Base-by-base conservation (phyloP, 1,140 invertebrate genomes). In the Halesus radiatus region DNA sequence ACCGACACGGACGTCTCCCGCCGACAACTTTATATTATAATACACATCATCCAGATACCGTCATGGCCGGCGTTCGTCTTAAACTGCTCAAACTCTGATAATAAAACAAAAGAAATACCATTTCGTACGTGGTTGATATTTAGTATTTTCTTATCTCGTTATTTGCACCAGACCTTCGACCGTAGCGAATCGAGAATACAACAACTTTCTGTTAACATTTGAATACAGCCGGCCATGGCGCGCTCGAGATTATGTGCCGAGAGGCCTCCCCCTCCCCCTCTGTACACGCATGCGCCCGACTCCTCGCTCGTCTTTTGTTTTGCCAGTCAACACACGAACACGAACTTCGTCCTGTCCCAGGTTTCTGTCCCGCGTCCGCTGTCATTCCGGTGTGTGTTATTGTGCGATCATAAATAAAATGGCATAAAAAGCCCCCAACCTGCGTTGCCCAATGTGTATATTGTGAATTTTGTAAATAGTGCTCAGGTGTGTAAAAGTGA, bases 391-490 rank as follows among this genome's bases (percentile, higher is more conserved):
- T 23, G n/a, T 62, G 23, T 66, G 23, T 64, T 45, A 60, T 64
- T 52, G 37, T 23, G 62, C 20, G 50, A 16, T 32, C 20, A n/a
- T 23, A 52, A 53, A 18, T 32, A 78, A 78, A 78, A 78, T 78
- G 76, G 18, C 72, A 58, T 75, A 72, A 72, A 66, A 75, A 6
- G n/a, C n/a, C 13, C 32, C 26, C 10, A 37, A 15, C 68, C 68
- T 70, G 78, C 54, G 53, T 64, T 58, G 76, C 74, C 78, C 29
- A 78, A 80, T 52, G 81, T 45, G 37, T 45, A 45, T 73, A 82
- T 79, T 80, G 85, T 85, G 85, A 84, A 81, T 52, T 76, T 84
- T 85, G 76, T 68, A 78, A 29, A 78, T 78, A 68, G 76, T 66
- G 56, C 13, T 23, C 53, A 54, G 54, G 53, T 20, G 73, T 72